phyloP scores from a whole-genome alignment of 2,113 vertebrate genomes.

The Cebus imitator region DNA sequence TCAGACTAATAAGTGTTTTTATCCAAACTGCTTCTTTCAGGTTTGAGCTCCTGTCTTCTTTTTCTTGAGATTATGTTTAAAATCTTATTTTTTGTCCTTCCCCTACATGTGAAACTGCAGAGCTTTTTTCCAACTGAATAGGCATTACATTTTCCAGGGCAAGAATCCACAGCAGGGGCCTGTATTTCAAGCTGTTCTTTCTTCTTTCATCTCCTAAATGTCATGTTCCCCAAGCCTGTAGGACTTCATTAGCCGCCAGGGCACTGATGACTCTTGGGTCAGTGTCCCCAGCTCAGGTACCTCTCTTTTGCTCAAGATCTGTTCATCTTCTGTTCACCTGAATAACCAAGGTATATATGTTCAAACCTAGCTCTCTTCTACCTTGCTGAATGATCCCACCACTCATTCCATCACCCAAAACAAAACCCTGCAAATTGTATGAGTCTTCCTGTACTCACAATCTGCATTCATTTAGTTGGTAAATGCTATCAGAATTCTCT shows the following conservation, averaged over 20 bases:
- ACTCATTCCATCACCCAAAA: background rate
- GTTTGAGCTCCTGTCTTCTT: background rate
- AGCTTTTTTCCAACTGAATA: background rate
- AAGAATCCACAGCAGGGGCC: background rate
- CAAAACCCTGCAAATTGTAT: background rate
- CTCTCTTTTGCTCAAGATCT: background rate
- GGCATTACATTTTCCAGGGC: background rate
- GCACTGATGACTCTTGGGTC: too few species aligned
- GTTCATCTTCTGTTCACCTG: background rate
- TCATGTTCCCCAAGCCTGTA: background rate
- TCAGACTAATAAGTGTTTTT: background rate
- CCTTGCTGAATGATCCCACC: background rate
- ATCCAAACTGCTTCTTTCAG: background rate
- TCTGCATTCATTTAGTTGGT: too few species aligned
- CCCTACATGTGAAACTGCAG: background rate
- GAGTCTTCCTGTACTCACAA: background rate
- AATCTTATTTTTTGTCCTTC: background rate
- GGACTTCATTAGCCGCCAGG: background rate
- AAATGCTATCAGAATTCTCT: background rate
- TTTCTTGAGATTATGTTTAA: background rate
- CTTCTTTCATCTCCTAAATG: background rate
- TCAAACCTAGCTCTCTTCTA: background rate
- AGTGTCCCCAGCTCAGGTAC: fast-evolving
- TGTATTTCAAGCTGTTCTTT: background rate
- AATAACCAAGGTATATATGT: background rate